Evolutionary conservation across 92 coral and sea anemone species (phyloP).

Genomic region (Chrysogorgia sp.): DNA sequence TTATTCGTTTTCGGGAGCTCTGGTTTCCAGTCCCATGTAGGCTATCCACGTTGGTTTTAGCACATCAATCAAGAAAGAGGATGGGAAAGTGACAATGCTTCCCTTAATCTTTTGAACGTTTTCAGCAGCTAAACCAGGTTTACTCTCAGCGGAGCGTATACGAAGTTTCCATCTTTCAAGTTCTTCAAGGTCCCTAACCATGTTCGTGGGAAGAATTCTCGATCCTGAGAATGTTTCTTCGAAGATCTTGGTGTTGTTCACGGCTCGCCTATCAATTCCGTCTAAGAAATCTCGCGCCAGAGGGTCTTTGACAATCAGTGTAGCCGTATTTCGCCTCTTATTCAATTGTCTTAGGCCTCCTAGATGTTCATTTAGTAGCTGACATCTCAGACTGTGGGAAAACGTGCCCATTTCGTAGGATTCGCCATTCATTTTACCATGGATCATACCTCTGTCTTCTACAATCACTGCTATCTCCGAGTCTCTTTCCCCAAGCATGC

Average conservation of each 20-base stretch:
- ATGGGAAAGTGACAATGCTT: conserved; percentile 43
- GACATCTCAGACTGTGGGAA: conserved; percentile 44
- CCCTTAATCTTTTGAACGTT: conserved; percentile 25
- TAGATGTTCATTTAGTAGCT: conserved; percentile 40
- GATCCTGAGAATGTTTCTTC: conserved; percentile 5
- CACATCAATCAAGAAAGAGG: conserved; percentile 25
- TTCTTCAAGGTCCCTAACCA: conserved; percentile 31
- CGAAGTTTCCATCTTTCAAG: conserved; percentile 32
- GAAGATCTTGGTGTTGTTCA: conserved; percentile 12
- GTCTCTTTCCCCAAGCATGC: conserved; percentile 57
- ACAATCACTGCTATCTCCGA: conserved; percentile 57
- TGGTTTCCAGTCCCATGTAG: too few species aligned
- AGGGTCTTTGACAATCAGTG: conserved; percentile 4
- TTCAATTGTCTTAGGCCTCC: conserved; percentile 32
- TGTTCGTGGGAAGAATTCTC: conserved; percentile 31
- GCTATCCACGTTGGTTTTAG: too few species aligned
- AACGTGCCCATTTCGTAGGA: conserved; percentile 42
- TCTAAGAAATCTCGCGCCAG: conserved; percentile 1
- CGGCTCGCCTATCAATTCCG: not conserved
- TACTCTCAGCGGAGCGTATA: not conserved
- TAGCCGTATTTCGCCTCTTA: too few species aligned
- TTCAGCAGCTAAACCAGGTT: conserved; percentile 13
- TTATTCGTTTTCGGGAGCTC: too few species aligned
- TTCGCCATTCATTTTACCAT: conserved; percentile 52
- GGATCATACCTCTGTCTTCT: conserved; percentile 45